Evolutionary conservation across 2,113 vertebrate species (phyloP), one percentile per base, ranked within the genome.

Genomic region (Periophthalmodon schlosseri): DNA sequence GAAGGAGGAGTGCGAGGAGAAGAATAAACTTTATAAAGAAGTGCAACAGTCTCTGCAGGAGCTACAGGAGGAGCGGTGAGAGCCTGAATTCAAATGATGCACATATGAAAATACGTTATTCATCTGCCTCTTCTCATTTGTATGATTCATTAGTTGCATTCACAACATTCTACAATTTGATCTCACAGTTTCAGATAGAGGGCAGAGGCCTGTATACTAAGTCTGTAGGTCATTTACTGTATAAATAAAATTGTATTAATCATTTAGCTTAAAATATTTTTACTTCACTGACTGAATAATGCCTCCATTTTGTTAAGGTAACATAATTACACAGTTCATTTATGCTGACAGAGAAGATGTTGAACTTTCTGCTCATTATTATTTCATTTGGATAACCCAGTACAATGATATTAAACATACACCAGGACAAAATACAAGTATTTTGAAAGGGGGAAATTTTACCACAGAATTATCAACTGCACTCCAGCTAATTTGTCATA

Each of bases 1-100:
- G 68, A 99, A 99, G 89, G 98, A 99, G 85, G 98, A 99, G 86
- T 98, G 96, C 92, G 97, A 99, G 75, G 97, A 99, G 78, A 97
- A 95, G 84, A 95, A 94, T 81, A 99, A 99, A 78, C 93, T 98
- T 60, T 95, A 94, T 90, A 99, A 99, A 91, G 98, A 99, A 47
- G 86, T 95, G 73, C 97, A 98, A 80, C 97, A 98, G 90, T 96
- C 95, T 79, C 93, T 96, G 46, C 97, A 97, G 75, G 98, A 99
- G 63, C 89, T 97, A 13, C 96, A 99, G 84, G 97, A 99, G 72
- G 97, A 99, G 89, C 96, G 97, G 98, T 99, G 80, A 24, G 23
- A 57, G 28, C 5, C 24, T 64, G 2, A 11, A 66, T 68, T 52
- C 11, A 24, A 60, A 34, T 13, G 9, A 8, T 20, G 56, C 78